A percentile compares a stretch with the other conserved stretches of the same genome.
phyloP scores from a whole-genome alignment of 2,113 vertebrate species.

The Nothocercus nigrocapillus region DNA sequence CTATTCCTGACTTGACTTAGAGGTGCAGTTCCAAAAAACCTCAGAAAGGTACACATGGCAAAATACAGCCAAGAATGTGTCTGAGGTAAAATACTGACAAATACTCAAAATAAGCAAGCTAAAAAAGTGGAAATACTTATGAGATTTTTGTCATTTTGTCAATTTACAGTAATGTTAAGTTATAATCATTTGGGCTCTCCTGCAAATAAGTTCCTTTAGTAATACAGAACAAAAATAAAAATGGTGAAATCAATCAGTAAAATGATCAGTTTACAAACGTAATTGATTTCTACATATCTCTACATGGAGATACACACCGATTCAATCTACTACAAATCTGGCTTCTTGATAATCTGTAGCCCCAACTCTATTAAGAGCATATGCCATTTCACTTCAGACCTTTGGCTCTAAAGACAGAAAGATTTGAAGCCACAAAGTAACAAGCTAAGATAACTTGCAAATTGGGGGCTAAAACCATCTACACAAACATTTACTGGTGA shows the following conservation, averaged over 20 bases:
- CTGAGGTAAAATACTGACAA: not conserved
- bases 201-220: not conserved
- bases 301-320: not conserved
- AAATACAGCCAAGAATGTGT: not conserved
- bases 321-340: slow-evolving; percentile 38
- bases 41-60: not conserved
- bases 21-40: not conserved
- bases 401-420: not conserved
- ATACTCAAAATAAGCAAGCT: not conserved
- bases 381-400: slow-evolving; percentile 55
- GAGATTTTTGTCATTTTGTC: not conserved
- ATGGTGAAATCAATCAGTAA: not conserved
- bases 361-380: slow-evolving; percentile 59
- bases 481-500: not conserved
- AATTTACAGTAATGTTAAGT: not conserved
- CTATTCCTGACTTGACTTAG: not conserved
- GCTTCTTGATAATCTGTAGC: slow-evolving; percentile 45
- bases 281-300: not conserved
- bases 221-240: not conserved
- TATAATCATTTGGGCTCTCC: too few relatives aligned
- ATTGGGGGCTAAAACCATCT: not conserved
- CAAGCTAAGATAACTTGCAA: not conserved
- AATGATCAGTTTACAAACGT: not conserved
- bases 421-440: not conserved
- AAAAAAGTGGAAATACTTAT: not conserved